Conservation (phyloP, 2,797 vertebrate genomes). For the Danionella dracula region DNA sequence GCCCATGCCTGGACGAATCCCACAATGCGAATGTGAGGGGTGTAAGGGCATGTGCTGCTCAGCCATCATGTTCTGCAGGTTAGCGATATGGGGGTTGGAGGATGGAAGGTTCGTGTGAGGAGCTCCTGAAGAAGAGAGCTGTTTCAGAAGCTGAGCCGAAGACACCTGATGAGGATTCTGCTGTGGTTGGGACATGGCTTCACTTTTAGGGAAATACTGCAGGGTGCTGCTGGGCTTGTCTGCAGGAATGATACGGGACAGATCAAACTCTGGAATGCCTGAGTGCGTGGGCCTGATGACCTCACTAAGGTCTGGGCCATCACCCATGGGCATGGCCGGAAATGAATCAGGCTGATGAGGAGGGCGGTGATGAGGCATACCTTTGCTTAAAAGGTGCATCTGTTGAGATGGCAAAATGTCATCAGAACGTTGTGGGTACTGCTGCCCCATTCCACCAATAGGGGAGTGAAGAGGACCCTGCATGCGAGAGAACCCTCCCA, state of each 20-base stretch:
- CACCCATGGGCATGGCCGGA: constrained; percentile 75
- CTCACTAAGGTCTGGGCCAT: constrained; percentile 89
- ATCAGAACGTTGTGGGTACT: constrained; percentile 71
- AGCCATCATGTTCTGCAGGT: constrained; percentile 98
- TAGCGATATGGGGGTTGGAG: constrained; percentile 83
- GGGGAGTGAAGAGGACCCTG: constrained; percentile 81
- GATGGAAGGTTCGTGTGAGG: constrained; percentile 67
- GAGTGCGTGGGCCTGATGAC: constrained; percentile 90
- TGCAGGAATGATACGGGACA: constrained; percentile 95
- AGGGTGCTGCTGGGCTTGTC: constrained; percentile 98
- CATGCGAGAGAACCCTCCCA: constrained; percentile 80
- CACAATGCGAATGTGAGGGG: constrained; percentile 64
- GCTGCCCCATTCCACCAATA: constrained; percentile 76
- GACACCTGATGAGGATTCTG: constrained; percentile 63
- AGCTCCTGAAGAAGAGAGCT: constrained; percentile 76
- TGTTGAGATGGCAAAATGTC: constrained; percentile 76
- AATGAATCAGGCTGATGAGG: constrained; percentile 71
- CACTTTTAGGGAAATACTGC: constrained; percentile 94
- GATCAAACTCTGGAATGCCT: constrained; percentile 94
- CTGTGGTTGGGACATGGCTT: constrained; percentile 66
- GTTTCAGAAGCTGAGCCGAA: constrained; percentile 87
- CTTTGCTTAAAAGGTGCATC: constrained; percentile 82
- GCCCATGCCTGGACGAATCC: constrained; percentile 75
- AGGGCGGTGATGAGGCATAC: constrained; percentile 72
- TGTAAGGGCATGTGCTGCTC: constrained; percentile 79